Percentiles rank a stretch among this genome's conserved stretches.
Evolutionary conservation across 2,888 invertebrate genomes (phyloP).

Genomic region (Maniola hyperantus): DNA sequence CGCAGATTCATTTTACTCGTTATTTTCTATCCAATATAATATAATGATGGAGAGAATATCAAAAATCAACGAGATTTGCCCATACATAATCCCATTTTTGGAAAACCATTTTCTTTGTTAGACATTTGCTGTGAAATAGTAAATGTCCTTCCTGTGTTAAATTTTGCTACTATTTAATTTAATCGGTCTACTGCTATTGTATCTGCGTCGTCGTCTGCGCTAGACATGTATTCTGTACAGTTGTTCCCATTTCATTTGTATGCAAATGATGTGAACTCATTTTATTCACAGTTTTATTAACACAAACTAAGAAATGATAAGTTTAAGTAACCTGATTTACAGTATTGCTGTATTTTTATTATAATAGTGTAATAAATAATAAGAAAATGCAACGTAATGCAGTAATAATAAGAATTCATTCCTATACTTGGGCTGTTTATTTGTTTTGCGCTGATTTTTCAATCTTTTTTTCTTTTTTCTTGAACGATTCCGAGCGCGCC

Average conservation of each 20-base stretch:
- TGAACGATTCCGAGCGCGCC: no score
- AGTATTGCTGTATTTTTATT: slow-evolving; percentile 48
- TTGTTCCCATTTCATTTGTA: not conserved
- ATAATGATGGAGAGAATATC: no score
- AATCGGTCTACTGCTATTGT: no score
- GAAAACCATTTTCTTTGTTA: no score
- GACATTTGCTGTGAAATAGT: no score
- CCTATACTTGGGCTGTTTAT: slow-evolving; percentile 45
- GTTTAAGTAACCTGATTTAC: slow-evolving; percentile 23
- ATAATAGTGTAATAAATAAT: slow-evolving; percentile 52
- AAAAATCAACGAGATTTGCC: no score
- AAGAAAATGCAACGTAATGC: slow-evolving; percentile 56
- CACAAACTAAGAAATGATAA: not conserved
- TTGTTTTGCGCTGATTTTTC: not conserved
- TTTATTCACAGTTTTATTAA: not conserved
- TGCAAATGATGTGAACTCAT: not conserved
- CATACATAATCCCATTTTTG: no score
- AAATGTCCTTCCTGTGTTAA: no score
- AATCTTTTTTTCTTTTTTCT: no score
- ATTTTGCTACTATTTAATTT: no score
- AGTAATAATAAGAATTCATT: slow-evolving; percentile 38
- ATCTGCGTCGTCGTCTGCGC: not conserved
- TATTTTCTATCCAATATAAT: no score
- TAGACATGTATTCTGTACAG: not conserved
- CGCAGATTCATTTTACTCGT: no score